Base-by-base conservation (phyloP, 2,113 vertebrate species). In the Potamarius usumacintae region DNA sequence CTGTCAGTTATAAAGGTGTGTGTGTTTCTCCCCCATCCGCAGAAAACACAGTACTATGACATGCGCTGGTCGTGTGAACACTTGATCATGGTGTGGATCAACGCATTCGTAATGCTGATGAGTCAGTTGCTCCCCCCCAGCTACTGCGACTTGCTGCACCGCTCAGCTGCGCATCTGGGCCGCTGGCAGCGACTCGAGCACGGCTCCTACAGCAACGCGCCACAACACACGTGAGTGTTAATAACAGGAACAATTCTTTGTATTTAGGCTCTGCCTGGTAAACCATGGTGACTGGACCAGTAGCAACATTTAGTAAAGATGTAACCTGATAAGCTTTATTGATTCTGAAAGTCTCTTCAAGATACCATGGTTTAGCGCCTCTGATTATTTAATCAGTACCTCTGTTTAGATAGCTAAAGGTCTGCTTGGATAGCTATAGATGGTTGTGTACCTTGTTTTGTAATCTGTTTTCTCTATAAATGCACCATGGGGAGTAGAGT, bases 31-130 rank as follows among this genome's bases (percentile, higher is more conserved):
- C 87, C 30, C 27, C 94, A 99, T 58, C 87, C 30, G 25, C 94
- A 99, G 98, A 99, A 98, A 91, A 99, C 98, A 0, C 98, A 99
- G 95, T 99, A 99, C 95, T 99, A 99, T 1, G 98, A 99, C 94
- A 99, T 99, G 98, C 97, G 98, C 88, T 99, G 98, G 98, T 99
- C 98, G 14, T 99, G 98, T n/a, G 98, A 99, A 93, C 98, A 99
- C 90, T 96, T 99, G 91, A 98, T 99, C 92, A 99, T 99, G 98
- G 98, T 99, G 92, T 99, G 98, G 98, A 98, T 99, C 95, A 99
- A 99, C 27, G 98, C 98, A n/a, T 99, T 99, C 67, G 98, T 99
- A 91, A 99, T 99, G 98, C 95, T 99, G 86, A 99, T 97, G 94
- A 98, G 97, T 5, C 98, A 99, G 86, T 94, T 99, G 92, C 95